Evolutionary conservation across 2,888 invertebrate genomes (phyloP).

Genomic region (Folsomia manolachei): DNA sequence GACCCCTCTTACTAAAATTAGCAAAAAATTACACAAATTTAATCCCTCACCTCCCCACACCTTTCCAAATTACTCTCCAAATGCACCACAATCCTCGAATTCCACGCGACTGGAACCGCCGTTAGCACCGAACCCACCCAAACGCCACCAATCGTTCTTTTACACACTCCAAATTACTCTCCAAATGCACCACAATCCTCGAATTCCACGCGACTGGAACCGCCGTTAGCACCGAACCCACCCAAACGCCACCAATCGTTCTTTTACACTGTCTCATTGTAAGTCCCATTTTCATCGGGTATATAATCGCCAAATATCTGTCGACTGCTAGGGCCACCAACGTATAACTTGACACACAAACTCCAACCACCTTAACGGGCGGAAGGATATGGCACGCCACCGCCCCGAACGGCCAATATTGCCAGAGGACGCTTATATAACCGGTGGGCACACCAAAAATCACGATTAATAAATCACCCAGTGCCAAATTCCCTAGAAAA

Average conservation of each 20-base stretch:
- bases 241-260: constrained; percentile 70
- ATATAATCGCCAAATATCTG: constrained; percentile 83
- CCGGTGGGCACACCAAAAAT: constrained; percentile 87
- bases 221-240: constrained; percentile 68
- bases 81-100: constrained; percentile 57
- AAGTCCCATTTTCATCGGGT: constrained; percentile 71
- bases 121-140: constrained; percentile 76
- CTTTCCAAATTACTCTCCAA: constrained; percentile 12
- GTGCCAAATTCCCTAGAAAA: constrained; percentile 78
- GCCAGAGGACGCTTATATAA: constrained; percentile 69
- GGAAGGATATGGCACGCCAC: constrained; percentile 68
- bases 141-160: too few species aligned
- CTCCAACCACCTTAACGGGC: constrained; percentile 45
- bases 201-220: constrained; percentile 74
- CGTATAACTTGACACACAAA: constrained; percentile 77
- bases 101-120: constrained; percentile 67
- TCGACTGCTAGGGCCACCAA: constrained; percentile 86
- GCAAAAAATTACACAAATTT: neutral
- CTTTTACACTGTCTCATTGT: constrained; percentile 68
- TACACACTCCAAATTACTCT: constrained; percentile 15
- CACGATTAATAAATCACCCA: constrained; percentile 86
- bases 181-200: constrained; percentile 18
- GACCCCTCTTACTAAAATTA: too few species aligned
- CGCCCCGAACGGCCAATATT: constrained; percentile 84
- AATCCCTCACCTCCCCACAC: constrained; percentile 33